Base-by-base conservation (phyloP, 2,113 vertebrate genomes). In the Dasypus novemcinctus region DNA sequence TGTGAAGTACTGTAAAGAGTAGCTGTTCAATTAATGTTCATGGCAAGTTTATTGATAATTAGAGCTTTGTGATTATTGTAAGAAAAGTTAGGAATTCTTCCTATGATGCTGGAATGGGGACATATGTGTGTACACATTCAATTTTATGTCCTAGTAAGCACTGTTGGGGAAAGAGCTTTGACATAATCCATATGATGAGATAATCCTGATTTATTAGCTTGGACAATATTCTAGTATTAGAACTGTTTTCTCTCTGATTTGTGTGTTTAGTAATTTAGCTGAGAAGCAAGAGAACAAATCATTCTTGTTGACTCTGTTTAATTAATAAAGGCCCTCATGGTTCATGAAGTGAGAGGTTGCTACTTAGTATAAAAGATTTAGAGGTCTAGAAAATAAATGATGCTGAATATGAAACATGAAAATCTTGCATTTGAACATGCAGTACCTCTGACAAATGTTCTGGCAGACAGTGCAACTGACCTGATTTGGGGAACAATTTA, bases 131-230 rank as follows among this genome's bases (percentile, higher is more conserved):
- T 75, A 25, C 4, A 25, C 66, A 68, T 31, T 97, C 97, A 96
- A 96, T 98, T 98, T 98, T 98, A 97, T 97, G 92, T 93, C 90
- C 96, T 94, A 75, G 94, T 97, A 97, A 97, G 95, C 97, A 97
- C 83, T 96, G 96, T 96, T 96, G 94, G 96, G 96, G 98, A 97
- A 98, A 98, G 96, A 97, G 97, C 97, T 98, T 98, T 98, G 98
- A 98, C 98, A 98, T 98, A 98, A 98, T 98, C 97, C 90, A 95
- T 97, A 95, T 68, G 17, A 98, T 88, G 96, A 98, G 97, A 98
- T 98, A 98, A 98, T 98, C 98, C 95, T 98, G 98, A 98, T 98
- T 98, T 98, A 97, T 90, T 97, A 97, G 97, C 95, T 97, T 98
- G 97, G 94, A 97, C 97, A 98, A 98, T 97, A 98, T 98, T 98